Base-by-base conservation (phyloP, 2,888 invertebrate genomes). In the Pyralis farinalis region DNA sequence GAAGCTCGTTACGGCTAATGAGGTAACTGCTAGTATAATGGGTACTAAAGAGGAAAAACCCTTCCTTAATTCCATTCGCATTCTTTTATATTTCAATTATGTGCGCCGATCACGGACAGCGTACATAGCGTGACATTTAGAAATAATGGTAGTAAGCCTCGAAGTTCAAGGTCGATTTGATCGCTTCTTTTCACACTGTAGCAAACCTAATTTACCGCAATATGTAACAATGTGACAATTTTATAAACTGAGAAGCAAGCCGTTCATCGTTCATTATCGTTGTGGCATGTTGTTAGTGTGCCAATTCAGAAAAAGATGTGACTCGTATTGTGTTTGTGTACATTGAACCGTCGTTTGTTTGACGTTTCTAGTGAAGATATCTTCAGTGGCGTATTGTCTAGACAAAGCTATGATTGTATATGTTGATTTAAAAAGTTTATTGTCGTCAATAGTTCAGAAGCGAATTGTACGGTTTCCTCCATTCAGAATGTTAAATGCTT, bases 301-400 rank as follows among this genome's bases (percentile, higher is more conserved):
- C 74, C 71, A 73, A 55, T 53, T 51, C 54, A 44, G 44, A 63
- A 64, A 66, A 67, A 72, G 51, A 63, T 54, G 53, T 63, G 66
- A 58, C 51, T 58, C 42, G 53, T 16, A 35, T 36, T 40, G 25
- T 54, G 47, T 57, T 51, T 52, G 50, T 55, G 55, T 54, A 51
- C 56, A 58, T 55, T 58, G 56, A 60, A 57, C 47, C 58, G 47
- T 59, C 58, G n/a, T 16, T 49, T 60, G 53, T 57, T 58, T 51
- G 44, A 54, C 45, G 43, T 51, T 49, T 47, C 45, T 43, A 43
- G 48, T 51, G 38, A 47, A 44, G 42, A 47, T 44, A 45, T 49
- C 45, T 45, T 42, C 30, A 65, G 55, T 60, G 58, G 53, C 58
- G 43, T 41, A 47, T 55, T 63, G 50, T 64, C 65, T 68, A 65